Evolutionary conservation across 2,888 invertebrate species (phyloP).

Genomic region (Furcula furcula): DNA sequence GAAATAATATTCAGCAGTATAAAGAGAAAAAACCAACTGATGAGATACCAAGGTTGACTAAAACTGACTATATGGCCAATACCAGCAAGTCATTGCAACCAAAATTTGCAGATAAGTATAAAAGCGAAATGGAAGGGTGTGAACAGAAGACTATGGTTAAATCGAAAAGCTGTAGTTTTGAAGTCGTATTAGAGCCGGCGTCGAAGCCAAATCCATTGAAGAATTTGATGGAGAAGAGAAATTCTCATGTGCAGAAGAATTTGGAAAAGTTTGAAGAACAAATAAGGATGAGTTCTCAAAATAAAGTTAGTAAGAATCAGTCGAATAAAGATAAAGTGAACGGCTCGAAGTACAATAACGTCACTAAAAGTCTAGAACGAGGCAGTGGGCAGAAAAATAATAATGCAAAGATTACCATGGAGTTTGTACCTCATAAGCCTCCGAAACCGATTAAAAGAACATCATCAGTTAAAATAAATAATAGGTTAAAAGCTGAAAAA

Average conservation of each 20-base stretch:
- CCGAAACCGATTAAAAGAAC: conserved; percentile 87
- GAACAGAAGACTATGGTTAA: conserved; percentile 69
- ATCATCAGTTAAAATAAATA: conserved; percentile 83
- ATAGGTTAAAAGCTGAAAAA: conserved; percentile 74
- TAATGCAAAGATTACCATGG: conserved; percentile 73
- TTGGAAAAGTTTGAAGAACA: conserved; percentile 83
- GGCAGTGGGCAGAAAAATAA: conserved; percentile 68
- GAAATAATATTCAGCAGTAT: conserved; percentile 67
- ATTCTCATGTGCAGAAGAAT: conserved; percentile 79
- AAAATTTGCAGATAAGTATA: conserved; percentile 67
- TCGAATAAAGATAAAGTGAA: conserved; percentile 71
- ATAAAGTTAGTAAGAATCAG: conserved; percentile 65
- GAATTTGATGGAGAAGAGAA: conserved; percentile 71
- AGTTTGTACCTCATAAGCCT: conserved; percentile 87
- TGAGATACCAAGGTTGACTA: conserved; percentile 82
- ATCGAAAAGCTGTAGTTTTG: conserved; percentile 77
- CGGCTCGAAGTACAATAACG: conserved; percentile 62
- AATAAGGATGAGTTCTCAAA: conserved; percentile 68
- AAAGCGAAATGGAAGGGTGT: conserved; percentile 70
- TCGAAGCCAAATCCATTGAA: conserved; percentile 73
- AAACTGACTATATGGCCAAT: conserved; percentile 77
- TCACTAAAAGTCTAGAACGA: conserved; percentile 74
- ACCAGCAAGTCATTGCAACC: conserved; percentile 71
- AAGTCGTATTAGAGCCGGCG: conserved; percentile 75
- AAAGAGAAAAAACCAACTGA: conserved; percentile 68